Evolutionary conservation across 1,140 invertebrate genomes (phyloP), one percentile per base, ranked within the genome.

Genomic region (Bradysia coprophila): DNA sequence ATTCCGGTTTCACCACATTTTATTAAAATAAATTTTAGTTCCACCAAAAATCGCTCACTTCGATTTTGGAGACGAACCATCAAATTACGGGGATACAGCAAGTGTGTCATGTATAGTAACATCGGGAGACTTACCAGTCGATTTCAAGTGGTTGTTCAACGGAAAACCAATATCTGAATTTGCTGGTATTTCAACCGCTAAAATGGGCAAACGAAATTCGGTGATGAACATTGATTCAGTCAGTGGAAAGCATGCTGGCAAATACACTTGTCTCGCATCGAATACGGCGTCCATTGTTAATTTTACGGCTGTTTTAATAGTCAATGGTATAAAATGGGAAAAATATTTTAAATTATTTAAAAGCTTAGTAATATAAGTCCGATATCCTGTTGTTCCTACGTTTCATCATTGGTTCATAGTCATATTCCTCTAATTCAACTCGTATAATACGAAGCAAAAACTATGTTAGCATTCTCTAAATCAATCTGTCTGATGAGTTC

Each of bases 61-160:
- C 55, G 64, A 62, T 49, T 76, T 77, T 51, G 74, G 75, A 43
- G 68, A 75, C 21, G 72, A 76, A 49, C 67, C 75, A 6, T 68
- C 70, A 23, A 78, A 80, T 56, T 74, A 73, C 22, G 80, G 76
- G 28, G 76, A 81, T 43, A 69, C 69, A 51, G 72, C 71, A 20
- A 73, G 78, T 43, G 68, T 76, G 33, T 73, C 72, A 50, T 84
- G 81, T 59, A 67, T 73, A 32, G 75, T 81, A 21, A 71, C 73
- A 20, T 78, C 80, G 57, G 83, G 82, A 23, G 81, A 83, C 56
- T 57, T 76, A 45, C 79, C 79, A 16, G 59, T 82, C 43, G 73
- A 71, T 37, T 78, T 84, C 47, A 66, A 63, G 18, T 87, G 81
- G 81, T 73, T 69, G 34, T 73, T 82, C 51, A 77, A 56, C 42